Percentiles rank a stretch among this genome's conserved stretches.
phyloP scores from a whole-genome alignment of 2,888 invertebrate species.

The Drosophila multiciliata region DNA sequence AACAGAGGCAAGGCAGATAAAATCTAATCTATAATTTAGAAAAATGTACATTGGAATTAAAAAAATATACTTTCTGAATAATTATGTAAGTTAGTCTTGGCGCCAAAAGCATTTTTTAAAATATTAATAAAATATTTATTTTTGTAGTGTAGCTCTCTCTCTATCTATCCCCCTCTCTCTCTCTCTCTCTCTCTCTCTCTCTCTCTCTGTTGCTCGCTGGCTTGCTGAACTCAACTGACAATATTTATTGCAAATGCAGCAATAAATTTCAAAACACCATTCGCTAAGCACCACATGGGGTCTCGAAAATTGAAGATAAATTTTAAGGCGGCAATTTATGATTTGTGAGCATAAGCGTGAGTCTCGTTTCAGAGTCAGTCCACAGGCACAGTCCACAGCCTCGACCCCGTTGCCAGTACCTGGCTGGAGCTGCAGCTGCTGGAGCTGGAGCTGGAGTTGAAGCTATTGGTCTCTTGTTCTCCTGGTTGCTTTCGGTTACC shows the following conservation, averaged over 20 bases:
- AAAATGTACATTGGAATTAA: fast-evolving
- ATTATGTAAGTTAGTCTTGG: not conserved
- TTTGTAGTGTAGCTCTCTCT: not conserved
- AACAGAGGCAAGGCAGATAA: not conserved
- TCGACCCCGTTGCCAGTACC: slow-evolving; percentile 32
- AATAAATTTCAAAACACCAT: slow-evolving; percentile 82
- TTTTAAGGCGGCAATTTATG: slow-evolving; percentile 85
- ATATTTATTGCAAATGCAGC: slow-evolving; percentile 83
- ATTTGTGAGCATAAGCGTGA: slow-evolving; percentile 83
- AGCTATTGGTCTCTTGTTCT: slow-evolving; percentile 17
- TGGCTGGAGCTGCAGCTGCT: not conserved
- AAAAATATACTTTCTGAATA: not conserved
- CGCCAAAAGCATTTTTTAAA: not conserved
- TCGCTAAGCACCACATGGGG: slow-evolving; percentile 82
- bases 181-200: slow-evolving; percentile 26
- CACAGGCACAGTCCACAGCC: slow-evolving; percentile 26
- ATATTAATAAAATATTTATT: not conserved
- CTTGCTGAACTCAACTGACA: slow-evolving; percentile 68
- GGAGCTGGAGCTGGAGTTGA: not conserved
- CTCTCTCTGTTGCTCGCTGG: slow-evolving; percentile 18
- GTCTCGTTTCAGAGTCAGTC: slow-evolving; percentile 51
- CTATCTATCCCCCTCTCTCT: slow-evolving; percentile 11
- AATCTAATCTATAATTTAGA: not conserved
- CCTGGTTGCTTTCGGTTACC: slow-evolving; percentile 20
- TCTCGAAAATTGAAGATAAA: slow-evolving; percentile 84